phyloP scores from a whole-genome alignment of 2,888 invertebrate species.

The Macrophya alboannulata region DNA sequence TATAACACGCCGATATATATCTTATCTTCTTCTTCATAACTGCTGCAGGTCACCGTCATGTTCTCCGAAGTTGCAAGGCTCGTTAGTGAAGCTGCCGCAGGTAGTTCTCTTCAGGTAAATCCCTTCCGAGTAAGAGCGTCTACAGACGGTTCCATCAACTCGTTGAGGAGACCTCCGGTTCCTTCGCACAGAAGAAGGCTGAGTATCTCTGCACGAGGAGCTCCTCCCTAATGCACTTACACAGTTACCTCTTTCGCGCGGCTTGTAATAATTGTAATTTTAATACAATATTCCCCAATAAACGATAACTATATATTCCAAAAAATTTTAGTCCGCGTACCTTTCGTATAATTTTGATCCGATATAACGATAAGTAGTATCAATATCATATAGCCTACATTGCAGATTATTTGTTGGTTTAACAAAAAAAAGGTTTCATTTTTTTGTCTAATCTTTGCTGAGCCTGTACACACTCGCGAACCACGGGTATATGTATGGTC shows the following conservation, averaged over 20 bases:
- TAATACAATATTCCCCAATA: background rate
- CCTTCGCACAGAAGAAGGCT: constrained; percentile 84
- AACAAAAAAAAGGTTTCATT: background rate
- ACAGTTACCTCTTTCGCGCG: background rate
- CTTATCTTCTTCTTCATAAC: constrained; percentile 38
- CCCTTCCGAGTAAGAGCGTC: constrained; percentile 90
- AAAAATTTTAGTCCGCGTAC: background rate
- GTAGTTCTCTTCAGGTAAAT: constrained; percentile 77
- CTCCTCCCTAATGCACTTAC: constrained; percentile 59
- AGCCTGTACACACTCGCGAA: background rate
- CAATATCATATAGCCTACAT: background rate
- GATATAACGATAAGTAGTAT: too few relatives aligned
- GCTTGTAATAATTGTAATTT: background rate
- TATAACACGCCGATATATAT: background rate
- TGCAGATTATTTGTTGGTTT: background rate
- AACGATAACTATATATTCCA: background rate
- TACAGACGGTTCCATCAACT: constrained; percentile 83
- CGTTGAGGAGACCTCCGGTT: constrained; percentile 74
- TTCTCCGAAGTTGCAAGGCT: constrained; percentile 85
- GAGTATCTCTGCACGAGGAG: constrained; percentile 89
- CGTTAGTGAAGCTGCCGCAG: constrained; percentile 76
- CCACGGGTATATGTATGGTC: background rate
- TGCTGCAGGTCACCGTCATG: constrained; percentile 87
- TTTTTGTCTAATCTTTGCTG: background rate
- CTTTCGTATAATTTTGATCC: too few relatives aligned